Conservation (phyloP, 1,140 invertebrate genomes). For the Ips typographus region DNA sequence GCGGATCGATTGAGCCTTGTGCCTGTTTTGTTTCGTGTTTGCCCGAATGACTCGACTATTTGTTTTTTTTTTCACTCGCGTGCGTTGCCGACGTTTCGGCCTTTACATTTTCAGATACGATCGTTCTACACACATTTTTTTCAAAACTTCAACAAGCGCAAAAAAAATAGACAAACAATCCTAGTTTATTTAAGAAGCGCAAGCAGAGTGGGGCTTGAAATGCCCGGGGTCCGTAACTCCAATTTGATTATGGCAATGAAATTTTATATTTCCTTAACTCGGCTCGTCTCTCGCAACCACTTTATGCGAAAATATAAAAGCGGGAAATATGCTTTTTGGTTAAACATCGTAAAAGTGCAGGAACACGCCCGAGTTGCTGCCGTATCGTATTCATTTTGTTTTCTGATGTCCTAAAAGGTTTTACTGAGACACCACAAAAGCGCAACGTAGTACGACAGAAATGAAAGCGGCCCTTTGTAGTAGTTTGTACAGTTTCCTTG, state of each 20-base stretch:
- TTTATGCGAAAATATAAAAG: conserved; percentile 14
- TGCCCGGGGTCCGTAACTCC: background rate
- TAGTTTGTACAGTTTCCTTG: too few relatives aligned
- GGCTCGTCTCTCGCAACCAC: background rate
- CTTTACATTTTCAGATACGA: background rate
- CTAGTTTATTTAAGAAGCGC: too few relatives aligned
- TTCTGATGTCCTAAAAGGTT: conserved; percentile 16
- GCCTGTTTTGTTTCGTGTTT: conserved; percentile 16
- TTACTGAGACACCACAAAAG: conserved; percentile 17
- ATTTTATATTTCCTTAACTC: conserved; percentile 13
- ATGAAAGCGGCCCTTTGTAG: conserved; percentile 3
- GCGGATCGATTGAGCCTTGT: conserved; percentile 15
- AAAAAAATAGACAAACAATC: too few relatives aligned
- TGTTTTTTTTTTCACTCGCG: conserved; percentile 3
- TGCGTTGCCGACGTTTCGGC: conserved; percentile 6
- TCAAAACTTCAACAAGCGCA: too few relatives aligned
- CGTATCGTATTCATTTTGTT: conserved; percentile 25
- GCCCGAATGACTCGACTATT: conserved; percentile 11
- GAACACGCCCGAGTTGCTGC: conserved; percentile 6
- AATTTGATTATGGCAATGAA: conserved; percentile 15
- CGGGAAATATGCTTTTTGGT: conserved; percentile 21
- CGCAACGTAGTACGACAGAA: conserved; percentile 2
- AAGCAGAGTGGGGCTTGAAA: background rate
- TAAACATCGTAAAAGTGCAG: conserved; percentile 18
- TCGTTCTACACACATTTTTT: too few relatives aligned